Evolutionary conservation across 1,140 invertebrate species (phyloP).

Genomic region (Pseudachorutes palmiensis): DNA sequence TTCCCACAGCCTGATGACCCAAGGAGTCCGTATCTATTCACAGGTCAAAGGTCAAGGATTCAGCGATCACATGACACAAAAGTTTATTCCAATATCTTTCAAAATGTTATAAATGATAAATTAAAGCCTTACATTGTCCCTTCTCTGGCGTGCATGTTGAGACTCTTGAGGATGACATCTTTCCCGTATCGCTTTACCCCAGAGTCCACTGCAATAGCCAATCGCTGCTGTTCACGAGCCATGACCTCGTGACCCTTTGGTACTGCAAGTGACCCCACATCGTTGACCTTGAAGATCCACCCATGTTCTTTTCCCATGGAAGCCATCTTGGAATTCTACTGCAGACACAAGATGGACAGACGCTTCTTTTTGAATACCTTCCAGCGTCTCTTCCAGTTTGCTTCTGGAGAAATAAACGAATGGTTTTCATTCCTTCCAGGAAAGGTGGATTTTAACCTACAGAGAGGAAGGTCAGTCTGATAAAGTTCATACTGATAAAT

Average conservation of each 20-base stretch:
- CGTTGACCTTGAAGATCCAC: background rate
- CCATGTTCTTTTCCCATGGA: too few relatives aligned
- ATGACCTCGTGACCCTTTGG: background rate
- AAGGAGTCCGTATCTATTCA: constrained; percentile 44
- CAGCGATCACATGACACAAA: too few relatives aligned
- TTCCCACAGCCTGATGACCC: constrained; percentile 42
- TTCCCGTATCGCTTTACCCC: background rate
- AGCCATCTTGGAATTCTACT: background rate
- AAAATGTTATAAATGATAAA: too few relatives aligned
- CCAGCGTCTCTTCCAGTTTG: too few relatives aligned
- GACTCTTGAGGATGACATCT: constrained; percentile 21
- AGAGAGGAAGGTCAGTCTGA: too few relatives aligned
- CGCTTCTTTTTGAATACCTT: background rate
- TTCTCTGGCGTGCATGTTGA: constrained; percentile 29
- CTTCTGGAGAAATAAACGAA: too few relatives aligned
- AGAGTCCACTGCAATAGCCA: background rate
- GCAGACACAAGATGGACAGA: background rate
- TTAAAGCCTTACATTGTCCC: constrained; percentile 28
- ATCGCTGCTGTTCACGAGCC: background rate
- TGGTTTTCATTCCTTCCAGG: too few relatives aligned
- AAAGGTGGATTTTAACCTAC: too few relatives aligned
- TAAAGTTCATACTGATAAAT: too few relatives aligned
- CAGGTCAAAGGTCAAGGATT: too few relatives aligned
- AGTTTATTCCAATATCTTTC: too few relatives aligned
- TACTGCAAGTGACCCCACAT: background rate